Percentiles rank a stretch among this genome's conserved stretches.
Evolutionary conservation across 35 echinoderm and acorn worm species (phyloP).

Genomic region (Nesometra sesokonis): DNA sequence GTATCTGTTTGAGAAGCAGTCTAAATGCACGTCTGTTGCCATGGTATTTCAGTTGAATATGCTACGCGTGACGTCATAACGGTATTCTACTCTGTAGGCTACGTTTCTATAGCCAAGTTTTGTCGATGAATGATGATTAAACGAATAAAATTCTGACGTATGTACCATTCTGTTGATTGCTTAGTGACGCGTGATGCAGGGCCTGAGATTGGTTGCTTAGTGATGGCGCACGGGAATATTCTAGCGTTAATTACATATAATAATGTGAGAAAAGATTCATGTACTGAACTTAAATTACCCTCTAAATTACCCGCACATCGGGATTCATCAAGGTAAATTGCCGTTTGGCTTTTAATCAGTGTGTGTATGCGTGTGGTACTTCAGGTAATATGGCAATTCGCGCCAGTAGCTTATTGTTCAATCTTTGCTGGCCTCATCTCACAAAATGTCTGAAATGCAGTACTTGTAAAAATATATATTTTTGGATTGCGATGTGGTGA

Average conservation of each 20-base stretch:
- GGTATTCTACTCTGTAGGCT: not conserved
- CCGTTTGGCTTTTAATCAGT: not conserved
- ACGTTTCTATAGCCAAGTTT: not conserved
- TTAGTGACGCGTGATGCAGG: not conserved
- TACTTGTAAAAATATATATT: too few species aligned
- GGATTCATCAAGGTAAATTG: not conserved
- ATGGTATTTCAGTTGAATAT: not conserved
- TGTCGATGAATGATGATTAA: not conserved
- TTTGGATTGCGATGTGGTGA: too few species aligned
- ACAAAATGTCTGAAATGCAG: too few species aligned
- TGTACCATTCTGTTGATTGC: not conserved
- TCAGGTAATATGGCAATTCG: not conserved
- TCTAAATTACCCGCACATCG: not conserved
- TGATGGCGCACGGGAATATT: not conserved
- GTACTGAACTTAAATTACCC: not conserved
- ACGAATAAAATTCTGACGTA: not conserved
- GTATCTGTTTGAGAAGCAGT: not conserved
- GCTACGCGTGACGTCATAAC: not conserved
- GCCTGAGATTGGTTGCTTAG: not conserved
- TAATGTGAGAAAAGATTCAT: not conserved
- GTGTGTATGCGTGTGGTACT: not conserved
- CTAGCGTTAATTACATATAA: not conserved
- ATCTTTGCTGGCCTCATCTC: too few species aligned
- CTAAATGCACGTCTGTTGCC: not conserved
- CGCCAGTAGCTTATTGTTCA: not conserved